These are phyloP conservation scores for Halichondria panicea DNA, from an alignment of 37 sponge, comb jelly and placozoan genomes.

Conservation along the genomic window DNA sequence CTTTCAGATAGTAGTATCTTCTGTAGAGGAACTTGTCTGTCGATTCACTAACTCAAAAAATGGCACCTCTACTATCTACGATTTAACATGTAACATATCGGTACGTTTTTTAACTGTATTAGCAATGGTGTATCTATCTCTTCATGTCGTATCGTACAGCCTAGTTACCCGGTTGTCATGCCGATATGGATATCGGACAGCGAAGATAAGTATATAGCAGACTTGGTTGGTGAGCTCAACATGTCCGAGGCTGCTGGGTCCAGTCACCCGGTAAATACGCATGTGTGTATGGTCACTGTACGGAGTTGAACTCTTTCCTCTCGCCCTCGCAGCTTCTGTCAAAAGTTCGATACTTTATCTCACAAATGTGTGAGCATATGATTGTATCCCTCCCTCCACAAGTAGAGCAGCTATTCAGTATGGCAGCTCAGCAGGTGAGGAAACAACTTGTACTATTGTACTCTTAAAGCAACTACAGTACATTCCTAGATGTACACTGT, in stretches of 20 bases:
- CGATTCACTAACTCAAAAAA: constrained; percentile 44
- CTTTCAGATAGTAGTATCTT: constrained; percentile 58
- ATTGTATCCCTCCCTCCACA: constrained; percentile 52
- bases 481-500: no score
- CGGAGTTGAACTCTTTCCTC: neutral
- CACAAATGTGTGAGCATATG: constrained; percentile 32
- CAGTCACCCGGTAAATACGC: constrained; percentile 60
- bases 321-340: constrained; percentile 47
- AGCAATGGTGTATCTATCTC: neutral
- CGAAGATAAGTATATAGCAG: constrained; percentile 32
- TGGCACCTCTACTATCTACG: constrained; percentile 23
- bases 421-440: constrained; percentile 59
- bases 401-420: constrained; percentile 73
- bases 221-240: constrained; percentile 72
- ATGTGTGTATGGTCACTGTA: constrained; percentile 9
- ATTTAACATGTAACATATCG: constrained; percentile 69
- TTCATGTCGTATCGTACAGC: constrained; percentile 19
- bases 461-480: no score
- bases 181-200: constrained; percentile 76
- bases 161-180: constrained; percentile 72
- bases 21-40: constrained; percentile 75
- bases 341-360: constrained; percentile 59
- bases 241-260: constrained; percentile 53
- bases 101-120: constrained; percentile 33
- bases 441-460: no score